Evolutionary conservation across 2,113 vertebrate species (phyloP).

Genomic region (Perca schrenkii): DNA sequence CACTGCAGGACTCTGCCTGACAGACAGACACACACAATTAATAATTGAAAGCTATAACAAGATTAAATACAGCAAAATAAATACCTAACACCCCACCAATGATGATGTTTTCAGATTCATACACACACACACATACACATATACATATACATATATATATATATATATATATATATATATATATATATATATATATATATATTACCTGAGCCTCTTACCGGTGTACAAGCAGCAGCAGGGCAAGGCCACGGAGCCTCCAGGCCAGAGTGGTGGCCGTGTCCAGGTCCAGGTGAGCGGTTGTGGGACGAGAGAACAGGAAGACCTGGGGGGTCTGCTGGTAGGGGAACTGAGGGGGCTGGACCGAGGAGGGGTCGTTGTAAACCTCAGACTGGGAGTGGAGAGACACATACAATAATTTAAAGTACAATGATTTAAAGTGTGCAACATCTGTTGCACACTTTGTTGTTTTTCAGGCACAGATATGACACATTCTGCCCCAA

Average conservation of each 20-base stretch:
- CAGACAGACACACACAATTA: not conserved
- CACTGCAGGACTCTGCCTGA: conserved; percentile 78
- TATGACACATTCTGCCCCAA: too few species aligned
- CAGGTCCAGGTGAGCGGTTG: conserved; percentile 87
- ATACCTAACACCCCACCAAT: too few species aligned
- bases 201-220: conserved; percentile 80
- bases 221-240: conserved; percentile 89
- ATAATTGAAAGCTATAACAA: not conserved
- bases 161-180: too few species aligned
- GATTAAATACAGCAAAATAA: not conserved
- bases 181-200: too few species aligned
- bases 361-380: conserved; percentile 87
- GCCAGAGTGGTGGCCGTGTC: conserved; percentile 88
- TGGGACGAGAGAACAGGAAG: conserved; percentile 90
- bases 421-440: not conserved
- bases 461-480: too few species aligned
- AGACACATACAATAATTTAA: not conserved
- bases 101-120: not conserved
- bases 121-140: too few species aligned
- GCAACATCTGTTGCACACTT: too few species aligned
- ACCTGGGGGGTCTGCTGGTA: conserved; percentile 91
- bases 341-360: conserved; percentile 86
- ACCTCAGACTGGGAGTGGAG: conserved; percentile 85
- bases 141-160: too few species aligned
- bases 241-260: conserved; percentile 90